These are phyloP conservation scores for Zaprionus taronus DNA, from an alignment of 1,140 invertebrate species.

Conservation along the genomic window DNA sequence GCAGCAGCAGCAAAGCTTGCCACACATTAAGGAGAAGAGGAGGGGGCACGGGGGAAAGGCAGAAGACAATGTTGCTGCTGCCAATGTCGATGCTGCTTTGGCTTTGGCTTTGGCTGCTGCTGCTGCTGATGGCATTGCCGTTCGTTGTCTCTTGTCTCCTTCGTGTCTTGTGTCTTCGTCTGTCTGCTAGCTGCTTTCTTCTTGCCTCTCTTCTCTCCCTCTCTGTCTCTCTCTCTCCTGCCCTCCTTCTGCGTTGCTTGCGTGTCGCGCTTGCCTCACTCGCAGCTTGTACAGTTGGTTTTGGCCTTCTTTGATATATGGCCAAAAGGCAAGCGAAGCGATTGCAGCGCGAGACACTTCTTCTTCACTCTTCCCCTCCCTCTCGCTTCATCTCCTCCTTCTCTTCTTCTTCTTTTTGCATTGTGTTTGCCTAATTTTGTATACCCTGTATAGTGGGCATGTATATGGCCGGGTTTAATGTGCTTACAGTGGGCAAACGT, in stretches of 20 bases:
- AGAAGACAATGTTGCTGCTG: conserved; percentile 9
- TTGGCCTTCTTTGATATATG: conserved; percentile 58
- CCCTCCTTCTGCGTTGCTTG: conserved; percentile 33
- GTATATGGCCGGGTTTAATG: neutral
- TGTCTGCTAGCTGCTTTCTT: conserved; percentile 19
- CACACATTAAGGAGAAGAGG: neutral
- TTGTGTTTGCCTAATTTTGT: conserved; percentile 33
- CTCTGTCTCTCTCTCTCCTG: conserved; percentile 25
- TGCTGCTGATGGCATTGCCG: conserved; percentile 28
- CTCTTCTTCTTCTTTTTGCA: conserved; percentile 2
- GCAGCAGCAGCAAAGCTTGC: conserved; percentile 4
- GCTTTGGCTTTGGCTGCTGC: neutral
- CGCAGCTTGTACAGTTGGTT: conserved; percentile 70
- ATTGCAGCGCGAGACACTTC: conserved; percentile 28
- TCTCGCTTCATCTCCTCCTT: neutral
- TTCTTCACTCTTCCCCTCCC: neutral
- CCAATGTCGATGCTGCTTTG: conserved; percentile 23
- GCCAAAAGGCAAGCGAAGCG: conserved; percentile 22
- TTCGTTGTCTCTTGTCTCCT: conserved; percentile 1
- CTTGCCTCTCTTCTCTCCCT: neutral
- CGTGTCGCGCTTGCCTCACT: conserved; percentile 37
- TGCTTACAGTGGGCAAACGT: neutral
- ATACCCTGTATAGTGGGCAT: neutral
- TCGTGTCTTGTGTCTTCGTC: conserved; percentile 3
- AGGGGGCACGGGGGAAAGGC: neutral